phyloP scores from a whole-genome alignment of 1,140 invertebrate species.

The Scaptomyza hsui region DNA sequence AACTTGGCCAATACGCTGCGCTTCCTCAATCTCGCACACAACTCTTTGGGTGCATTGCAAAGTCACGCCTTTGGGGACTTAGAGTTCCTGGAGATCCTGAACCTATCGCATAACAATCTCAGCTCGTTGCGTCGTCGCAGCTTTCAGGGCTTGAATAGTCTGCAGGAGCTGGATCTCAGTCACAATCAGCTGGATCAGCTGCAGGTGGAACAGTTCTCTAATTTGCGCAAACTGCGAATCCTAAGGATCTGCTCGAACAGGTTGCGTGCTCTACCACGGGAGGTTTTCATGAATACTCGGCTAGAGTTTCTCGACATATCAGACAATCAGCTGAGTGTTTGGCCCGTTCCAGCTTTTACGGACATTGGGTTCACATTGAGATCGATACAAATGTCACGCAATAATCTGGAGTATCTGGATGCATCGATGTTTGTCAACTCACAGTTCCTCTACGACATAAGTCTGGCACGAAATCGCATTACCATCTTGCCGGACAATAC shows the following conservation, averaged over 20 bases:
- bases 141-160: constrained; percentile 88
- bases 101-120: constrained; percentile 90
- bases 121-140: constrained; percentile 89
- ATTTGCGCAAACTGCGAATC: constrained; percentile 89
- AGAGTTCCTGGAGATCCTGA: constrained; percentile 89
- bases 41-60: constrained; percentile 89
- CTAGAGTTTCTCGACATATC: constrained; percentile 92
- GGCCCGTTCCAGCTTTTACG: constrained; percentile 89
- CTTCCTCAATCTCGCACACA: constrained; percentile 89
- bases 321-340: constrained; percentile 90
- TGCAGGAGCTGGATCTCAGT: constrained; percentile 92
- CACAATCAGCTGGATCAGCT: constrained; percentile 91
- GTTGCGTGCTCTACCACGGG: constrained; percentile 90
- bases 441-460: constrained; percentile 90
- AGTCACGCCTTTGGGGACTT: constrained; percentile 89
- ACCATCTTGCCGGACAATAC: constrained; percentile 94
- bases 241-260: constrained; percentile 91
- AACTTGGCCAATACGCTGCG: constrained; percentile 87
- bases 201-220: constrained; percentile 92
- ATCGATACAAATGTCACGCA: constrained; percentile 91
- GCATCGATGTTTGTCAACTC: constrained; percentile 93
- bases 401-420: constrained; percentile 94
- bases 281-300: constrained; percentile 91
- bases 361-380: constrained; percentile 91
- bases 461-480: constrained; percentile 92